phyloP scores from a whole-genome alignment of 2,797 vertebrate species.

The Garrulus glandarius region DNA sequence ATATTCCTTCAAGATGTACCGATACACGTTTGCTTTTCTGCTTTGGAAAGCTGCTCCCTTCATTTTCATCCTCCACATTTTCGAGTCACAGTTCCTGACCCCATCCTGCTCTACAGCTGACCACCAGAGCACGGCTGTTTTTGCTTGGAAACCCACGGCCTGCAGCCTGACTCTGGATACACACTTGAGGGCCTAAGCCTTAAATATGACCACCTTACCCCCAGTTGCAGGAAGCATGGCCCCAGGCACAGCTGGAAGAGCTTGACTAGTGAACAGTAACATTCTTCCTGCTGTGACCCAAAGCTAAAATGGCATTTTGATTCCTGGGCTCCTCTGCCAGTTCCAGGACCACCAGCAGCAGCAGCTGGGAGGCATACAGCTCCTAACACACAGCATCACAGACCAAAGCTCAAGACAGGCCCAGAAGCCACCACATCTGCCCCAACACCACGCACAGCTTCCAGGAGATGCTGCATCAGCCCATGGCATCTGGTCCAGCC shows the following conservation, averaged over 20 bases:
- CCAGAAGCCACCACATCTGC: not conserved
- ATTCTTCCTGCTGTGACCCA: not conserved
- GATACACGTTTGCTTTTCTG: not conserved
- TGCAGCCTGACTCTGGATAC: not conserved
- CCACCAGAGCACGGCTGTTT: fast-evolving
- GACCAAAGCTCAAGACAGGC: not conserved
- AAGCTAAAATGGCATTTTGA: not conserved
- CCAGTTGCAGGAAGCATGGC: not conserved
- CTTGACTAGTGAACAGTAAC: not conserved
- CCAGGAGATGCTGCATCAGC: not conserved
- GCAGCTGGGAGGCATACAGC: not conserved
- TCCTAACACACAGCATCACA: not conserved
- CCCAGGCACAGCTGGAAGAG: not conserved
- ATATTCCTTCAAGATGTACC: not conserved
- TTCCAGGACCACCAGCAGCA: not conserved
- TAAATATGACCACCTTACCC: not conserved
- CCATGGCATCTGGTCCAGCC: not conserved
- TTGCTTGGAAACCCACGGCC: not conserved
- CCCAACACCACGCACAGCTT: not conserved
- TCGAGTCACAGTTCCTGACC: not conserved
- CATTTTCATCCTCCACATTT: not conserved
- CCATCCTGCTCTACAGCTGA: not conserved
- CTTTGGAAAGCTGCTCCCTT: not conserved
- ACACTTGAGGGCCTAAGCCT: not conserved
- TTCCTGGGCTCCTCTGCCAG: not conserved